Base-by-base conservation (phyloP, 2,113 vertebrate species). In the Rhagologus leucostigma region DNA sequence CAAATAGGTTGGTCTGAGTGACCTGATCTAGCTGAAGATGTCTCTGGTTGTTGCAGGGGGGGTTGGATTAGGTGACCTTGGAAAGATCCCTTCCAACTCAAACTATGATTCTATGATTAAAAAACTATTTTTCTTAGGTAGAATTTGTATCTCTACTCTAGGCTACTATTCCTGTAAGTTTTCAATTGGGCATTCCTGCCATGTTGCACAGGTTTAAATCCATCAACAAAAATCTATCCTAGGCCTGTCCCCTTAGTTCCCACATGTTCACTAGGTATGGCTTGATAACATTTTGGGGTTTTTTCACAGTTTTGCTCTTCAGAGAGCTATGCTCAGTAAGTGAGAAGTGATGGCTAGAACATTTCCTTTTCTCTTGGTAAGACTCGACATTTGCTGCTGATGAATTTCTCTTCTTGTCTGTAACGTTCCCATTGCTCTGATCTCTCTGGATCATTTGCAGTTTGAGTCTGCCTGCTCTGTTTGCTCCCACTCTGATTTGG, bases 321-420 rank as follows among this genome's bases (percentile, higher is more conserved):
- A 44, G 29, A 29, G 49, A 77, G 33, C 18, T 13, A 35, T 30
- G 52, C 30, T 90, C 39, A 42, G 39, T 27, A 41, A 52, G 42
- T 0, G 1, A 78, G 30, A 64, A 63, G 35, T 23, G 39, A 39
- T 0, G 4, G 27, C 44, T 52, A 13, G 11, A 68, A 33, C 39
- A 15, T 37, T 56, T 93, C 55, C 41, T 47, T 47, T 42, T 59
- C 23, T 23, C 26, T 90, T 3, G 8, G 12, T 30, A 42, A 68
- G 30, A 37, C 21, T 32, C 8, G 6, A 13, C 9, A 1, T 62
- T 39, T 56, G 16, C 18, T 24, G 6, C 42, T 24, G 74, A 29
- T 29, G 2, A 46, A 47, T 70, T 65, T 82, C 29, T 29, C 22
- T 14, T 5, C 3, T 10, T 74, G 30, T 24, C 46, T 23, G 8